Evolutionary conservation across 2,888 invertebrate genomes (phyloP).

Genomic region (Spisula solida): DNA sequence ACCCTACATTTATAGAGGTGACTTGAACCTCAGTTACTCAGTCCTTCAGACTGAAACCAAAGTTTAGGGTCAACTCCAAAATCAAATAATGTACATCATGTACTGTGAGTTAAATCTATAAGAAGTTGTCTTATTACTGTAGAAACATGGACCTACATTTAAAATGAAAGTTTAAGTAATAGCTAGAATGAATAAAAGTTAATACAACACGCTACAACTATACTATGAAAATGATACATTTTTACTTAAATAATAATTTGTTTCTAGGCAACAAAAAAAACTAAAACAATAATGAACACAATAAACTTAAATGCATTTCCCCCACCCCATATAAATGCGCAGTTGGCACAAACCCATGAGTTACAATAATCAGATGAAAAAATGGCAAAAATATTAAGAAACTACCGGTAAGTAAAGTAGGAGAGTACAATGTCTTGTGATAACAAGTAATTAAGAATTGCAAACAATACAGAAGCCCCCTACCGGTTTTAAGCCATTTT

Average conservation of each 20-base stretch:
- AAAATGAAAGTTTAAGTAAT: not conserved
- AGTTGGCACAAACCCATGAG: constrained; percentile 9
- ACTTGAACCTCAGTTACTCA: too few species aligned
- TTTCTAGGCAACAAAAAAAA: constrained; percentile 11
- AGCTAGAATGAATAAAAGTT: not conserved
- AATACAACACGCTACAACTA: not conserved
- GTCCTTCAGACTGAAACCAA: too few species aligned
- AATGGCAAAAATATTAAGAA: not conserved
- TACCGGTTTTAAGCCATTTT: too few species aligned
- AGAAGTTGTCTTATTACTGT: too few species aligned
- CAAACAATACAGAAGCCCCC: too few species aligned
- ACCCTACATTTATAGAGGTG: too few species aligned
- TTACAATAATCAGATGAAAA: constrained; percentile 9
- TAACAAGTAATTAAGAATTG: too few species aligned
- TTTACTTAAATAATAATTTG: not conserved
- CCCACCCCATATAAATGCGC: not conserved
- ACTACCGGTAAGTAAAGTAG: not conserved
- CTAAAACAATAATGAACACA: constrained; percentile 20
- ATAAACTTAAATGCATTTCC: constrained; percentile 15
- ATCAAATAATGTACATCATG: too few species aligned
- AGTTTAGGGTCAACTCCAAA: too few species aligned
- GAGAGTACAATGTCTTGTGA: not conserved
- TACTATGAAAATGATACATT: not conserved
- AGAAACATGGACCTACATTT: not conserved
- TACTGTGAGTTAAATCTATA: too few species aligned